phyloP scores from a whole-genome alignment of 1,140 invertebrate genomes.

The Drosophila triauraria region DNA sequence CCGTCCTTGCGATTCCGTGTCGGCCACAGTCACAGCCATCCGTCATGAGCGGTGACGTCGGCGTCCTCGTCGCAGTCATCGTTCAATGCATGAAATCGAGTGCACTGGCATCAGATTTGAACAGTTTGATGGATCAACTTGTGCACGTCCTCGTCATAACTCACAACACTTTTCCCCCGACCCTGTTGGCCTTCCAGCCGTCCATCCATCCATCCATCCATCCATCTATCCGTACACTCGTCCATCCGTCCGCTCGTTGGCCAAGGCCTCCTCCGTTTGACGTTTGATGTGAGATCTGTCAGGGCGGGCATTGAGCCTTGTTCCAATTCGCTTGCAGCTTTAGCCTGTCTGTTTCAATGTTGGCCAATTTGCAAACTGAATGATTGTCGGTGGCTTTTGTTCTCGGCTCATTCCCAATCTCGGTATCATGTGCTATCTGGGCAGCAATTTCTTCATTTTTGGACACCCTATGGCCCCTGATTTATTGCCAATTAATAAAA shows the following conservation, averaged over 20 bases:
- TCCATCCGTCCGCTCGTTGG: conserved; percentile 26
- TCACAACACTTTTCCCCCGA: conserved; percentile 70
- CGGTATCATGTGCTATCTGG: not conserved
- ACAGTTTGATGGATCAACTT: conserved; percentile 83
- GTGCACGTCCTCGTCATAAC: conserved; percentile 78
- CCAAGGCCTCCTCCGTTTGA: conserved; percentile 74
- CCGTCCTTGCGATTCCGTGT: conserved; percentile 43
- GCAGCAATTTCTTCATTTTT: conserved; percentile 63
- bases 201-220: conserved; percentile 11
- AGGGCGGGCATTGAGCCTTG: conserved; percentile 70
- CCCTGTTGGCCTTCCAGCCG: conserved; percentile 24
- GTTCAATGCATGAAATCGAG: conserved; percentile 69
- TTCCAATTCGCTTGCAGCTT: conserved; percentile 71
- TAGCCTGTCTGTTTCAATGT: conserved; percentile 78
- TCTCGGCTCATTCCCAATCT: conserved; percentile 35
- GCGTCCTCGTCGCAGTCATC: conserved; percentile 60
- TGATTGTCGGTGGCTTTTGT: conserved; percentile 81
- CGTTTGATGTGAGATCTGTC: conserved; percentile 82
- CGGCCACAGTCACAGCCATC: conserved; percentile 78
- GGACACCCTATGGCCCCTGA: conserved; percentile 64
- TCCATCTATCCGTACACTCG: conserved; percentile 8
- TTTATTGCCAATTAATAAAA: conserved; percentile 85
- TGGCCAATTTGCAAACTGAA: conserved; percentile 79
- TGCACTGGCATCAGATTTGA: conserved; percentile 75
- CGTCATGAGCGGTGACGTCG: conserved; percentile 68